Evolutionary conservation across 2,113 vertebrate genomes (phyloP), one percentile per base, ranked within the genome.

Genomic region (Salminus brasiliensis): DNA sequence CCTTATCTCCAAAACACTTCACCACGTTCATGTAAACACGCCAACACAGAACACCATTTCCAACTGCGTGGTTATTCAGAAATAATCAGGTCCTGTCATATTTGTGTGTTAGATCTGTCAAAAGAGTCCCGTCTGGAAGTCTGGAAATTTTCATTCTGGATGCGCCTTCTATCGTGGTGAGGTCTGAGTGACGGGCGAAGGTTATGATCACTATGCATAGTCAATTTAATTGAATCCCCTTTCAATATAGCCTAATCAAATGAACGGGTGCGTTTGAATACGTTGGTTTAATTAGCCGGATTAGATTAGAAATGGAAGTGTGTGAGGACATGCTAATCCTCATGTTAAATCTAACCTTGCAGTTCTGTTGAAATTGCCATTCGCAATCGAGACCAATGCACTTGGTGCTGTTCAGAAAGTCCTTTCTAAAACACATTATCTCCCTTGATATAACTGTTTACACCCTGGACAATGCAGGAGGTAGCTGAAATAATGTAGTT

Each of bases 221-320:
- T 53, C 49, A 36, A 72, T 75, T 84, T 89, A 90, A 90, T 90
- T 84, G 82, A 90, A 93, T 93, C 89, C 87, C 86, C n/a, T 89
- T 90, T 89, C 86, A 88, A 90, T 93, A 89, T 86, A 87, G 65
- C 65, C 82, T 87, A 90, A 91, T 93, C 89, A 89, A 88, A 89
- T 52, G 84, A 66, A 84, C 85, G 79, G 81, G 83, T 81, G 81
- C 76, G 88, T 85, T 65, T 55, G 86, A 90, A 87, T 90, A 88
- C 79, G 70, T 85, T 74, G 39, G 68, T 83, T 81, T 89, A 85
- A 92, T 92, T 91, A 84, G 78, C 80, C 25, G 71, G 81, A 80
- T 79, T 89, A 79, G 65, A 82, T 78, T 88, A 87, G 87, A 87
- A 87, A 87, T 66, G 0, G 78, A 87, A 80, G 84, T 82, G 88